phyloP scores from a whole-genome alignment of 2,797 vertebrate genomes.

The Gymnothorax javanicus region DNA sequence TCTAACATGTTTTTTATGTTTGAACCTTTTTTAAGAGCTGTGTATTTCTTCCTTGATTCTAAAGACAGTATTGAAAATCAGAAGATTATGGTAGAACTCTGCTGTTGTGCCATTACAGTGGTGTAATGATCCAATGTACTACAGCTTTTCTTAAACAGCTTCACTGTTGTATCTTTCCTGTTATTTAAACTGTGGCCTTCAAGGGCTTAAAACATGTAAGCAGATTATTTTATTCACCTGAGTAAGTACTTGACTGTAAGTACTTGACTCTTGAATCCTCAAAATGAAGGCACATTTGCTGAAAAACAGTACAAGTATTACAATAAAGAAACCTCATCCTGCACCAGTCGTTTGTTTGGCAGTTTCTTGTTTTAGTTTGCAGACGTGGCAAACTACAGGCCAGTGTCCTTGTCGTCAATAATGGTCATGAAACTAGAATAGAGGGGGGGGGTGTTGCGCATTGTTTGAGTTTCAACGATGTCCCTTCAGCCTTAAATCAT shows the following conservation, averaged over 20 bases:
- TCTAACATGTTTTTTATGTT: too few relatives aligned
- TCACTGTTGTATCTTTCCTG: neutral
- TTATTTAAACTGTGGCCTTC: neutral
- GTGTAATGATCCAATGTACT: neutral
- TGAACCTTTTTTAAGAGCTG: too few relatives aligned
- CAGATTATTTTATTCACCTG: neutral
- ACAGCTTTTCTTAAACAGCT: neutral
- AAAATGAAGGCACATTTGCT: too few relatives aligned
- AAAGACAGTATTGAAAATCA: too few relatives aligned
- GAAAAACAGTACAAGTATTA: too few relatives aligned
- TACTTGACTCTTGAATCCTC: too few relatives aligned
- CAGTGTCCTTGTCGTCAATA: constrained; percentile 10
- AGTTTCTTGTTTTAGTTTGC: neutral
- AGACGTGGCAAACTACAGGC: neutral
- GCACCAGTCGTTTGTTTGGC: neutral
- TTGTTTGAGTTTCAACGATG: constrained; percentile 52
- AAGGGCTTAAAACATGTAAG: neutral
- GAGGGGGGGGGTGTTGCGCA: constrained; percentile 49
- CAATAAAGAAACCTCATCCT: neutral
- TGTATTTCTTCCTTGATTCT: too few relatives aligned
- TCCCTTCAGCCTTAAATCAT: constrained; percentile 23
- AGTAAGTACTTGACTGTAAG: neutral
- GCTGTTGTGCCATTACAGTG: neutral
- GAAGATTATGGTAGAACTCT: neutral
- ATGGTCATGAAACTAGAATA: constrained; percentile 42